These are phyloP conservation scores for Auanema sp. DNA, from an alignment of 2,888 invertebrate genomes.

Conservation along the genomic window DNA sequence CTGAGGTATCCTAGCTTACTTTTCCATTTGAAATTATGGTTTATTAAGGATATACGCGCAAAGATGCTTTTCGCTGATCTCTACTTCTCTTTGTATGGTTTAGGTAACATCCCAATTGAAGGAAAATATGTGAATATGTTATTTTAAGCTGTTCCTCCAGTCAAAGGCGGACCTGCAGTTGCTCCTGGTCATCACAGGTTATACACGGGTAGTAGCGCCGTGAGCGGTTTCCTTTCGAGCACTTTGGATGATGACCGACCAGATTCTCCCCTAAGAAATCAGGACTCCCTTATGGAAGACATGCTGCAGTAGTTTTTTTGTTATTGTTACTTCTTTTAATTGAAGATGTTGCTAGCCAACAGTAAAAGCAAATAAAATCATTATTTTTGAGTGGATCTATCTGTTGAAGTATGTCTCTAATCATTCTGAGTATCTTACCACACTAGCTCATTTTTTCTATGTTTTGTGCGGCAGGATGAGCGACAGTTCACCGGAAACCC, in stretches of 20 bases:
- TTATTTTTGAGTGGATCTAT: neutral
- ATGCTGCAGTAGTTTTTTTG: constrained; percentile 10
- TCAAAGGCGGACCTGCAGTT: constrained; percentile 28
- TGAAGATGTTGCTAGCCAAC: neutral
- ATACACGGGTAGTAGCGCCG: constrained; percentile 18
- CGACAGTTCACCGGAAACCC: neutral
- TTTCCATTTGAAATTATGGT: constrained; percentile 1
- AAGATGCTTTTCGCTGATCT: constrained; percentile 32
- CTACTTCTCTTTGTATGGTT: constrained; percentile 37
- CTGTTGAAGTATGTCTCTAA: neutral
- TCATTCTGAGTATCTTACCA: too few relatives aligned
- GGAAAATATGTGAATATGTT: neutral
- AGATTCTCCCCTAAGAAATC: constrained; percentile 17
- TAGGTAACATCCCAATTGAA: constrained; percentile 11
- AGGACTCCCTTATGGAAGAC: constrained; percentile 15
- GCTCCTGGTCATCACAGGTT: constrained; percentile 33
- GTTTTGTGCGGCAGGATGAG: too few relatives aligned
- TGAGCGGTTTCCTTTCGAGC: constrained; percentile 15
- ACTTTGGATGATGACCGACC: constrained; percentile 18
- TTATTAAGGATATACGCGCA: constrained; percentile 19
- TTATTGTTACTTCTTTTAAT: neutral
- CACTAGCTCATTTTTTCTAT: too few relatives aligned
- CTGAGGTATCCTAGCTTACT: neutral
- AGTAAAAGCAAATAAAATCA: neutral
- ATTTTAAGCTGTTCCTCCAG: constrained; percentile 29